Percentiles rank a stretch among this genome's conserved stretches.
These are phyloP conservation scores for Sinelater perroti DNA, from an alignment of 2,888 invertebrate genomes.

Conservation along the genomic window DNA sequence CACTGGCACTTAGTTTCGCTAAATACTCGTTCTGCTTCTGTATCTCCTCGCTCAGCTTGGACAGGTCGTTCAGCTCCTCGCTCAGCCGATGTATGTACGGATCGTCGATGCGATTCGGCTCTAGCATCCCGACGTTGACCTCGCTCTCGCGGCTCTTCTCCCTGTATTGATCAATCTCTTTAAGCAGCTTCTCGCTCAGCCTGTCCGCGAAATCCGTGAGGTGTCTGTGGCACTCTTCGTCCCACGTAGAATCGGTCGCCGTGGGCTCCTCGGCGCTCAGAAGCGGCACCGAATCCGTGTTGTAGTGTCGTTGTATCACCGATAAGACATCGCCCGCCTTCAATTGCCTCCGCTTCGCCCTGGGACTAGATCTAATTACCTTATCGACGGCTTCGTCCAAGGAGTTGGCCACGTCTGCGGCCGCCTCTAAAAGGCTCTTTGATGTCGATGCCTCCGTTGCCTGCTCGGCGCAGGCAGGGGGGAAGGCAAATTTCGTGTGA, in stretches of 20 bases:
- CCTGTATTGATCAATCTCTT: slow-evolving; percentile 75
- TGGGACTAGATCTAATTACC: slow-evolving; percentile 70
- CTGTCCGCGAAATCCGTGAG: slow-evolving; percentile 83
- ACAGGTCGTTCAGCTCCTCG: slow-evolving; percentile 67
- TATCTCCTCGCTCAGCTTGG: slow-evolving; percentile 67
- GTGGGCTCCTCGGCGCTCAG: slow-evolving; percentile 40
- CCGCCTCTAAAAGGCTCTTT: slow-evolving; percentile 70
- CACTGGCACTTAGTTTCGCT: slow-evolving; percentile 65
- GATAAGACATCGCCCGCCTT: slow-evolving; percentile 63
- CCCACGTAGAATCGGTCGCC: slow-evolving; percentile 60
- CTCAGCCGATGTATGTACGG: slow-evolving; percentile 69
- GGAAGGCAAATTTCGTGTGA: slow-evolving; percentile 38
- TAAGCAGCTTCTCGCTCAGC: slow-evolving; percentile 80
- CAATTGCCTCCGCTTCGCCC: slow-evolving; percentile 64
- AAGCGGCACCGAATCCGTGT: slow-evolving; percentile 51
- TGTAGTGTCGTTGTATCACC: slow-evolving; percentile 45
- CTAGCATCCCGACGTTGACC: slow-evolving; percentile 57
- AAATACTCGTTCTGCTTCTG: slow-evolving; percentile 69
- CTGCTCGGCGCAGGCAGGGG: slow-evolving; percentile 18
- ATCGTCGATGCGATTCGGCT: slow-evolving; percentile 65
- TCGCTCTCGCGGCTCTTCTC: slow-evolving; percentile 62
- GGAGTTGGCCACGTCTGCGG: slow-evolving; percentile 71
- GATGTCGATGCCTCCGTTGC: slow-evolving; percentile 44
- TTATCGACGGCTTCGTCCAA: slow-evolving; percentile 75
- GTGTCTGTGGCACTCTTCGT: slow-evolving; percentile 73